Conservation (phyloP, 2,888 invertebrate genomes). For the Cactoblastis cactorum region DNA sequence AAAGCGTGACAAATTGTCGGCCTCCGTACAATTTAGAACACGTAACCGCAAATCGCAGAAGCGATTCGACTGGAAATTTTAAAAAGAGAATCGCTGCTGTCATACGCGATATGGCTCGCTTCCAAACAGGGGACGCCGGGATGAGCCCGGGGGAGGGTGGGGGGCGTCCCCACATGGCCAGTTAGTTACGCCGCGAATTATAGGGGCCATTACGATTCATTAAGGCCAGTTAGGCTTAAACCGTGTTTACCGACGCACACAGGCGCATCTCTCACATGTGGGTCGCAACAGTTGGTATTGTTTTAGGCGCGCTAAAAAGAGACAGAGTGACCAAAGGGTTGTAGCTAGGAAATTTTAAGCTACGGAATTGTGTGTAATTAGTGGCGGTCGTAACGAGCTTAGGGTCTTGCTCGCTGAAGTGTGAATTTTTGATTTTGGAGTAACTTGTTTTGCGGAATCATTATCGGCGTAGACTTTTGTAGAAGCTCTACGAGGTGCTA, state of each 20-base stretch:
- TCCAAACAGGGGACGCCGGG: conserved; percentile 53
- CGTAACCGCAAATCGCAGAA: conserved; percentile 68
- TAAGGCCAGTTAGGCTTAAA: conserved; percentile 81
- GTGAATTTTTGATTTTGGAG: conserved; percentile 52
- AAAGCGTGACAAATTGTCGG: conserved; percentile 49
- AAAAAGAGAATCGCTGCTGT: conserved; percentile 73
- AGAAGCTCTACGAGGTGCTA: conserved; percentile 11
- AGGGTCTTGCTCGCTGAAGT: conserved; percentile 55
- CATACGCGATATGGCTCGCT: conserved; percentile 76
- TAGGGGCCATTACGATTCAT: conserved; percentile 81
- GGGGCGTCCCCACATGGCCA: conserved; percentile 72
- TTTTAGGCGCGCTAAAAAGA: conserved; percentile 49
- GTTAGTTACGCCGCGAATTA: conserved; percentile 81
- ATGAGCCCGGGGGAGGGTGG: conserved; percentile 28
- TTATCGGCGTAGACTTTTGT: conserved; percentile 9
- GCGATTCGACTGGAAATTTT: conserved; percentile 64
- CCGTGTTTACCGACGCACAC: conserved; percentile 78
- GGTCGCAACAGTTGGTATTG: conserved; percentile 62
- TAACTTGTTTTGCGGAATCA: conserved; percentile 15
- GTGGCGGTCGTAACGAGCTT: conserved; percentile 64
- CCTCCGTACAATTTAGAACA: conserved; percentile 41
- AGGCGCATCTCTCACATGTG: conserved; percentile 28
- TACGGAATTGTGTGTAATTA: conserved; percentile 68
- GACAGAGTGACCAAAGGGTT: conserved; percentile 44
- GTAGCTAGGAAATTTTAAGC: conserved; percentile 64